phyloP scores from a whole-genome alignment of 2,888 invertebrate species.

The Meandrusa payeni region DNA sequence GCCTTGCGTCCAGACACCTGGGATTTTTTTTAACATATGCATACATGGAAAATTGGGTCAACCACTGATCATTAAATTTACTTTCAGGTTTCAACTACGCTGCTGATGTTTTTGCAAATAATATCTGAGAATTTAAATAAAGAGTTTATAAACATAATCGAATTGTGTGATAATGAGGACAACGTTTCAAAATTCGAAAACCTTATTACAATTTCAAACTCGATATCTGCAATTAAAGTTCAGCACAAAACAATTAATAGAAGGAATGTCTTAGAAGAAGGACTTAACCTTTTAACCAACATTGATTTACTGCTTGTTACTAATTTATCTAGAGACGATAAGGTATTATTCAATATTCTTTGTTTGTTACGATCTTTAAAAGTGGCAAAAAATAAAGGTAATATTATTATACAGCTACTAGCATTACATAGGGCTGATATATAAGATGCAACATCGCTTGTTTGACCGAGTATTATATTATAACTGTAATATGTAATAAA shows the following conservation, averaged over 20 bases:
- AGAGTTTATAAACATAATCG: constrained; percentile 32
- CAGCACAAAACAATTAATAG: constrained; percentile 26
- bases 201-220: constrained; percentile 26
- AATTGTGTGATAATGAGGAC: constrained; percentile 29
- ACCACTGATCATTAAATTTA: no score
- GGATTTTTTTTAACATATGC: no score
- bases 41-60: no score
- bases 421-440: no score
- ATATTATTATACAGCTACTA: no score
- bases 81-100: constrained; percentile 33
- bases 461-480: no score
- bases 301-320: constrained; percentile 34
- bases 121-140: constrained; percentile 41
- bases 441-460: no score
- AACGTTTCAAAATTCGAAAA: constrained; percentile 25
- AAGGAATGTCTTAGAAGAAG: constrained; percentile 23
- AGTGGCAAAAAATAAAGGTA: no score
- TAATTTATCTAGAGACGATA: constrained; percentile 34
- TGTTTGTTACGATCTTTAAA: no score
- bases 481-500: no score
- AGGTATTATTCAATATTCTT: constrained; percentile 27
- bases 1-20: no score
- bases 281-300: constrained; percentile 22
- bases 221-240: constrained; percentile 28
- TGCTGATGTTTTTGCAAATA: constrained; percentile 38